These are phyloP conservation scores for Xanthorhoe designata DNA, from an alignment of 2,888 invertebrate species.

Conservation along the genomic window DNA sequence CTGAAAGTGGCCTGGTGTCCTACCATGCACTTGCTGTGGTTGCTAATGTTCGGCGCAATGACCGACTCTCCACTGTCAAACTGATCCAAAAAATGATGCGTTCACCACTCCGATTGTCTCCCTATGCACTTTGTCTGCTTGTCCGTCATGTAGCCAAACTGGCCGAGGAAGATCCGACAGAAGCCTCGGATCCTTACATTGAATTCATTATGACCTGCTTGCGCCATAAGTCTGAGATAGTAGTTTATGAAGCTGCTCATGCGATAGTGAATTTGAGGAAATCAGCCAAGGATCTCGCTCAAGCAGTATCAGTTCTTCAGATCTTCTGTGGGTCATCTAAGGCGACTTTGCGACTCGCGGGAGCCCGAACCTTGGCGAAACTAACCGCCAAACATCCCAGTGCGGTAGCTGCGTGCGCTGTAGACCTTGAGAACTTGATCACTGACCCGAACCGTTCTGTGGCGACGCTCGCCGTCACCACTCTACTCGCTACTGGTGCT, in stretches of 20 bases:
- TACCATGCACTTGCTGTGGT: conserved; percentile 98
- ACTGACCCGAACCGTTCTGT: conserved; percentile 99
- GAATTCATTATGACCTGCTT: conserved; percentile 97
- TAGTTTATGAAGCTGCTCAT: conserved; percentile 99
- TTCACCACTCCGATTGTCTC: conserved; percentile 89
- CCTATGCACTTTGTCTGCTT: conserved; percentile 97
- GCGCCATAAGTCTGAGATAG: conserved; percentile 99
- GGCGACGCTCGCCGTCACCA: conserved; percentile 99
- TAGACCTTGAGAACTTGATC: conserved; percentile 98
- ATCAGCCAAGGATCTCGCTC: conserved; percentile 94
- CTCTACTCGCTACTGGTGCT: conserved; percentile 98
- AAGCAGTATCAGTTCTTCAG: conserved; percentile 98
- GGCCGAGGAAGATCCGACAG: conserved; percentile 94
- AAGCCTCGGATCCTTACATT: conserved; percentile 90
- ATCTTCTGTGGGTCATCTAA: conserved; percentile 98
- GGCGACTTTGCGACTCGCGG: conserved; percentile 97
- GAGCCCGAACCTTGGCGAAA: conserved; percentile 98
- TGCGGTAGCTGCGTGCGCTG: conserved; percentile 98
- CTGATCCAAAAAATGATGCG: conserved; percentile 95
- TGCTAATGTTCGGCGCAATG: conserved; percentile 96
- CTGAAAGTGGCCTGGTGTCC: conserved; percentile 93
- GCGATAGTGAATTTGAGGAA: conserved; percentile 97
- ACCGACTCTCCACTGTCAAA: conserved; percentile 98
- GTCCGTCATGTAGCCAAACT: conserved; percentile 97
- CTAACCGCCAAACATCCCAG: conserved; percentile 98